Evolutionary conservation across 2,797 vertebrate genomes (phyloP).

Genomic region (Cryptoblepharus egeriae): DNA sequence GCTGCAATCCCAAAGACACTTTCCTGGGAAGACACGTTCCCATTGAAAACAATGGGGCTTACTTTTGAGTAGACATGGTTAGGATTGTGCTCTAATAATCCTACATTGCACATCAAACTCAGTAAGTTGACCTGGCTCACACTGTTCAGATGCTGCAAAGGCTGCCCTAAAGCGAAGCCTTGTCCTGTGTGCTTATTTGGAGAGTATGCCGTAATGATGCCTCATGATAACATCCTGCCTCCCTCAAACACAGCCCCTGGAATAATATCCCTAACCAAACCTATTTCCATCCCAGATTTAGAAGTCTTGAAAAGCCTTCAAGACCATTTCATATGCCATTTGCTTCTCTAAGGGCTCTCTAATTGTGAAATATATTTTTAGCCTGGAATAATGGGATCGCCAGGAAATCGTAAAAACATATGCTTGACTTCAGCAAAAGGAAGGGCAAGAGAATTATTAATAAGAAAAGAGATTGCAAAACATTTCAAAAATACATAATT

Average conservation of each 20-base stretch:
- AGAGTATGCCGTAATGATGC: too few species aligned
- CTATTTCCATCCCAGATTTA: background rate
- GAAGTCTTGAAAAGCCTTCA: background rate
- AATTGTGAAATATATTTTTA: background rate
- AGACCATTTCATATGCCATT: background rate
- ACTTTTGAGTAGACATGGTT: too few species aligned
- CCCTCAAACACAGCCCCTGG: background rate
- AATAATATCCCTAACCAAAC: background rate
- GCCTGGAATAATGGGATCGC: background rate
- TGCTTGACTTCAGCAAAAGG: constrained; percentile 18
- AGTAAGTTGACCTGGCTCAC: too few species aligned
- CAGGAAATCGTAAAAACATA: background rate
- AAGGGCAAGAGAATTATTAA: constrained; percentile 61
- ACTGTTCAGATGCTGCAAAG: too few species aligned
- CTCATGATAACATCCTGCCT: too few species aligned
- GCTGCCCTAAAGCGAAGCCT: too few species aligned
- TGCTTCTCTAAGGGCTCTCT: background rate
- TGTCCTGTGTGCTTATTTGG: too few species aligned
- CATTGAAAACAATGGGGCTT: too few species aligned
- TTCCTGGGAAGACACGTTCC: too few species aligned
- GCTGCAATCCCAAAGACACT: too few species aligned
- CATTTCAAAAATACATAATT: constrained; percentile 69
- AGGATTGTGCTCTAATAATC: too few species aligned
- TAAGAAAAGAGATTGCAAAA: constrained; percentile 52
- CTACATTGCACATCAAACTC: too few species aligned